These are phyloP conservation scores for Tetrapedia diversipes DNA, from an alignment of 2,888 invertebrate species.

Conservation along the genomic window DNA sequence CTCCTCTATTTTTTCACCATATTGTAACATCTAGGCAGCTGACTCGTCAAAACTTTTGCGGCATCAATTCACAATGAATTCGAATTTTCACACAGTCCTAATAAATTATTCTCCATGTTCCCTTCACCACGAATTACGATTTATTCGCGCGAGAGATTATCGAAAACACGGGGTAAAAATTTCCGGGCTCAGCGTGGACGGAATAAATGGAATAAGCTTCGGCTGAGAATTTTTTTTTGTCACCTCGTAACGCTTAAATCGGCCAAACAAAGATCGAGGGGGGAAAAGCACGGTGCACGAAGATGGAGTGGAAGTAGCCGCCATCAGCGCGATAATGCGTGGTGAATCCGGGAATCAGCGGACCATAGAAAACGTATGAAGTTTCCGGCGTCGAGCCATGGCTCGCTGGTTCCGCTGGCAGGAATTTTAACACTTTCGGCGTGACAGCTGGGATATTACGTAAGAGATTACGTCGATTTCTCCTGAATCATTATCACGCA, in stretches of 20 bases:
- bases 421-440: conserved; percentile 69
- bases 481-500: conserved; percentile 49
- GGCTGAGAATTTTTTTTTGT: conserved; percentile 25
- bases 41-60: no score
- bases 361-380: conserved; percentile 80
- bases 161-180: not conserved
- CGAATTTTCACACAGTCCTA: no score
- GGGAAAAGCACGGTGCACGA: conserved; percentile 50
- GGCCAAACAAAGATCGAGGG: conserved; percentile 40
- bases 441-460: conserved; percentile 65
- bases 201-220: not conserved
- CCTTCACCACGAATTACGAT: not conserved
- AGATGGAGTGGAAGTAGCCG: conserved; percentile 73
- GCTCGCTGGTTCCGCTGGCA: conserved; percentile 61
- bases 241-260: conserved; percentile 37
- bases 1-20: no score
- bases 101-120: no score
- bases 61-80: no score
- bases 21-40: no score
- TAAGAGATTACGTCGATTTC: conserved; percentile 66
- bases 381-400: conserved; percentile 70
- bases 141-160: not conserved
- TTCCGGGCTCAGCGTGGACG: not conserved
- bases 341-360: conserved; percentile 70
- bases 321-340: conserved; percentile 74